Percentiles rank a stretch among this genome's conserved stretches.
These are phyloP conservation scores for Heliconius ismenius DNA, from an alignment of 2,888 invertebrate species.

Conservation along the genomic window DNA sequence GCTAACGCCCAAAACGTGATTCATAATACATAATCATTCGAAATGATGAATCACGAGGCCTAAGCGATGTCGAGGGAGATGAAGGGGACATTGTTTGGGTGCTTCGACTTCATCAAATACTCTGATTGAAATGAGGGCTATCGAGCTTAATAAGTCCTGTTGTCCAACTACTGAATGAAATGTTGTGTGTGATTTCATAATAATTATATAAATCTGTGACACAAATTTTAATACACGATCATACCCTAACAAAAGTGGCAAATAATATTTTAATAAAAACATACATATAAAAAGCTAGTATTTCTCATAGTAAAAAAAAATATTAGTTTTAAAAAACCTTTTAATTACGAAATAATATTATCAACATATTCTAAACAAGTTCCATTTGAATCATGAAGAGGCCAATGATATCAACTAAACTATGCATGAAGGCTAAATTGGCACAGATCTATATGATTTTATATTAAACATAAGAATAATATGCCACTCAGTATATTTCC, in stretches of 20 bases:
- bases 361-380: background rate
- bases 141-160: conserved; percentile 1
- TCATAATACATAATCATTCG: conserved; percentile 7
- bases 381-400: background rate
- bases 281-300: background rate
- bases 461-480: conserved; percentile 10
- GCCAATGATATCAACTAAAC: background rate
- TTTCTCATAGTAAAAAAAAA: background rate
- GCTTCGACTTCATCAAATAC: conserved; percentile 7
- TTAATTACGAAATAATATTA: background rate
- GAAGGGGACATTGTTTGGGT: conserved; percentile 7
- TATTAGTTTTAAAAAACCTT: no score
- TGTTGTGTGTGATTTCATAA: background rate
- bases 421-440: conserved; percentile 6
- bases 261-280: background rate
- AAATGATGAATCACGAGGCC: conserved; percentile 28
- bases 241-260: no score
- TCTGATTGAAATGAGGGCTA: conserved; percentile 21
- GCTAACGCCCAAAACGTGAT: conserved; percentile 14
- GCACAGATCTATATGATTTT: background rate
- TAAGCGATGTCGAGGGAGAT: background rate
- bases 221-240: no score
- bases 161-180: background rate
- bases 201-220: no score
- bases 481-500: background rate